Conservation (phyloP, 2,113 vertebrate species). For the Datnioides undecimradiatus region DNA sequence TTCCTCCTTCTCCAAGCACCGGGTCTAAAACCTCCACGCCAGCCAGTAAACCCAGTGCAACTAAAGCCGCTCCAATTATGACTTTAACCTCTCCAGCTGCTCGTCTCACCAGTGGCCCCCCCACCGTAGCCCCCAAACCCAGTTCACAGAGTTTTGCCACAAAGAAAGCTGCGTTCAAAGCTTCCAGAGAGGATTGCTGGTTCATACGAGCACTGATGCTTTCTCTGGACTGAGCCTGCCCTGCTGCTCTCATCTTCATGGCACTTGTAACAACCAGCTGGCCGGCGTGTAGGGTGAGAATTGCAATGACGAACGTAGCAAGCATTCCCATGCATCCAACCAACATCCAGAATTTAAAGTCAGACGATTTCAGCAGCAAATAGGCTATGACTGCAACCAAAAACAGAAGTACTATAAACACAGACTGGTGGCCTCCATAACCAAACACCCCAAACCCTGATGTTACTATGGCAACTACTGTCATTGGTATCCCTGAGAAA, state of each 20-base stretch:
- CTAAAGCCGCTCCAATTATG: slow-evolving; percentile 63
- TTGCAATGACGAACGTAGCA: slow-evolving; percentile 72
- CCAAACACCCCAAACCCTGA: slow-evolving; percentile 75
- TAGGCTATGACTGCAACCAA: slow-evolving; percentile 66
- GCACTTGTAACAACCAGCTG: slow-evolving; percentile 63
- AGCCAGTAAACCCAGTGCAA: slow-evolving; percentile 50
- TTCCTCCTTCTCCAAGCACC: slow-evolving; percentile 67
- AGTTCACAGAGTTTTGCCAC: slow-evolving; percentile 76
- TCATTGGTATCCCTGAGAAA: slow-evolving; percentile 80
- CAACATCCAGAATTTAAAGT: slow-evolving; percentile 82
- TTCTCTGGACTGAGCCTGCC: slow-evolving; percentile 44
- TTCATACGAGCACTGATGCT: slow-evolving; percentile 54
- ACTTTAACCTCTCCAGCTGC: slow-evolving; percentile 60
- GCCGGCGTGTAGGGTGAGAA: slow-evolving; percentile 79
- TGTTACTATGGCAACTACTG: slow-evolving; percentile 66
- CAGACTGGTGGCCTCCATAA: slow-evolving; percentile 74
- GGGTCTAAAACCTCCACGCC: slow-evolving; percentile 40
- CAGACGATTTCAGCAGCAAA: slow-evolving; percentile 52
- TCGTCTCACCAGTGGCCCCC: slow-evolving; percentile 64
- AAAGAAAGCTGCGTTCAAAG: slow-evolving; percentile 74
- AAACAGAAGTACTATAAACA: slow-evolving; percentile 66
- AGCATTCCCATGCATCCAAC: slow-evolving; percentile 78
- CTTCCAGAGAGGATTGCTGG: slow-evolving; percentile 67
- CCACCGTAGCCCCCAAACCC: slow-evolving; percentile 75
- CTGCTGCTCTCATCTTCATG: slow-evolving; percentile 46